Conservation (phyloP, 2,113 vertebrate species). For the Patagioenas fasciata region DNA sequence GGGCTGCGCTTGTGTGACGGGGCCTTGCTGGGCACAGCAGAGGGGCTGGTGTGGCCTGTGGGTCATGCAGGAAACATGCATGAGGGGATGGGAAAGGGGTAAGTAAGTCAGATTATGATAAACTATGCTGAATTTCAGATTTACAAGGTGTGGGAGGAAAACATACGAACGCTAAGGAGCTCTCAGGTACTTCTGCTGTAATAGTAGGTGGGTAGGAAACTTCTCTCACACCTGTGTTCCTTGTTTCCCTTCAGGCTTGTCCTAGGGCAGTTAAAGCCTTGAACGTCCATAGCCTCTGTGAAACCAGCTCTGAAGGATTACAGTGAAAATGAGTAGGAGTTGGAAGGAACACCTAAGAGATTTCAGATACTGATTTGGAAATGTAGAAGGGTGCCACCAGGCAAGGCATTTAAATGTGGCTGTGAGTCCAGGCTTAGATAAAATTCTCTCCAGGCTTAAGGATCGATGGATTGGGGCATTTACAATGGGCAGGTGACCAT, state of each 20-base stretch:
- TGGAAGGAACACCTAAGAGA: not conserved
- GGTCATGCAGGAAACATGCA: not conserved
- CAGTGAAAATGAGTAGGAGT: not conserved
- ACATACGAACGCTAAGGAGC: not conserved
- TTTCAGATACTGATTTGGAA: not conserved
- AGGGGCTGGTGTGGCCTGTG: not conserved
- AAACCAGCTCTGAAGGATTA: not conserved
- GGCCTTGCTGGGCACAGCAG: not conserved
- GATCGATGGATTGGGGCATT: not conserved
- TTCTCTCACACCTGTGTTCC: not conserved
- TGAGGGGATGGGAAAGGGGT: not conserved
- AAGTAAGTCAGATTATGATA: not conserved
- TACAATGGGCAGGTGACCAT: not conserved
- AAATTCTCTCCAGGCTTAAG: not conserved
- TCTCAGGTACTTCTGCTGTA: not conserved
- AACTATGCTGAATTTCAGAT: not conserved
- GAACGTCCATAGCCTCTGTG: not conserved
- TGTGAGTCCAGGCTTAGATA: not conserved
- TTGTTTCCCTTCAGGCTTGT: not conserved
- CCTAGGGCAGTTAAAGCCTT: not conserved
- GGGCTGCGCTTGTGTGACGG: accelerated
- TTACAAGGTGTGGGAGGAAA: not conserved
- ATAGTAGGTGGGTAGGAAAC: not conserved
- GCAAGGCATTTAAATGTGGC: not conserved
- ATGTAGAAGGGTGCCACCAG: not conserved